Percentiles rank a stretch among this genome's conserved stretches.
These are phyloP conservation scores for Drosophila meridionalis DNA, from an alignment of 2,888 invertebrate species.

Conservation along the genomic window DNA sequence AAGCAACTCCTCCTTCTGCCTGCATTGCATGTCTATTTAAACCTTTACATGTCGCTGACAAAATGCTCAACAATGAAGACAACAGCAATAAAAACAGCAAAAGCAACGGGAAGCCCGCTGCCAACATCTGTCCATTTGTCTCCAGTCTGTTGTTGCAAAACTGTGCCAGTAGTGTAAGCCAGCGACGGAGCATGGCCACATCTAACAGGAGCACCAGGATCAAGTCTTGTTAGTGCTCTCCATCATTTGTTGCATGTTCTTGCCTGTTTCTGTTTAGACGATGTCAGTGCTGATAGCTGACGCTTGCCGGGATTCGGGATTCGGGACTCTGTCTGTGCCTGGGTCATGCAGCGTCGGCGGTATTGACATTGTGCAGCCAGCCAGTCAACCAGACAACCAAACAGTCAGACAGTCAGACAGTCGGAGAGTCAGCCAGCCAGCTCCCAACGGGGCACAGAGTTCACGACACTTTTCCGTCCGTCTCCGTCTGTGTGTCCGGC, in stretches of 20 bases:
- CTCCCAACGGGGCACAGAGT: constrained; percentile 64
- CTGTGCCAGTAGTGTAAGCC: constrained; percentile 64
- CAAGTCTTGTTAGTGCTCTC: constrained; percentile 66
- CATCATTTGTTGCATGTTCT: constrained; percentile 64
- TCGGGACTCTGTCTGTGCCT: constrained; percentile 1
- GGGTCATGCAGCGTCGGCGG: constrained; percentile 51
- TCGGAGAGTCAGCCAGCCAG: constrained; percentile 14
- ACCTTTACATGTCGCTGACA: constrained; percentile 74
- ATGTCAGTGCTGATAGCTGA: constrained; percentile 71
- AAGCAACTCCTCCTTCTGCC: constrained; percentile 14
- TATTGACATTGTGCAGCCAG: constrained; percentile 53
- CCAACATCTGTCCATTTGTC: constrained; percentile 49
- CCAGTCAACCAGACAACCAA: constrained; percentile 2
- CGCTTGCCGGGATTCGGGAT: constrained; percentile 44
- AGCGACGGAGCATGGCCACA: constrained; percentile 29
- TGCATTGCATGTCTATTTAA: constrained; percentile 66
- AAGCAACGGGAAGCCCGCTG: constrained; percentile 45
- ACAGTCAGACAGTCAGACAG: constrained; percentile 1
- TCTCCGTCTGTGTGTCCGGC: constrained; percentile 7
- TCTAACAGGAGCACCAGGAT: constrained; percentile 70
- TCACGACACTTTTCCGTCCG: constrained; percentile 60
- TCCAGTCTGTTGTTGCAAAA: constrained; percentile 35
- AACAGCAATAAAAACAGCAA: constrained; percentile 54
- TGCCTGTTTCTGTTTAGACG: constrained; percentile 58
- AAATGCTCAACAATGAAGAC: constrained; percentile 68